phyloP scores from a whole-genome alignment of 2,888 invertebrate genomes.

The Brassicogethes aeneus region DNA sequence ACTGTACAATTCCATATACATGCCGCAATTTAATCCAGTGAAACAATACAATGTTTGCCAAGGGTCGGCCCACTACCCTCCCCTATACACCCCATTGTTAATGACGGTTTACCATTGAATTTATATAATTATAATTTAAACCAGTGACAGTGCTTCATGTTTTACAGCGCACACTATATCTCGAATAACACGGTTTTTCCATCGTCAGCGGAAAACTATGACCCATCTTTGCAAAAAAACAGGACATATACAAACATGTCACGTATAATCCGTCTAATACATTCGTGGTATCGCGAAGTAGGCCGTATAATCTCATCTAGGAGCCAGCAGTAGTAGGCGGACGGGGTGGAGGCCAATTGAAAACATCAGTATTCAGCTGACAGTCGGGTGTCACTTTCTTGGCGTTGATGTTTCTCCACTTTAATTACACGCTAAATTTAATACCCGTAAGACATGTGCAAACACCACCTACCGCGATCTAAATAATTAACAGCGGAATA shows the following conservation, averaged over 20 bases:
- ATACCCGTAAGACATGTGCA: slow-evolving; percentile 25
- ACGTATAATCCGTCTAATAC: not conserved
- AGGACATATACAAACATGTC: not conserved
- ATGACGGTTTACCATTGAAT: no score
- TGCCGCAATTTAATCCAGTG: no score
- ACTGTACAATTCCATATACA: no score
- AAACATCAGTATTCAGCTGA: slow-evolving; percentile 25
- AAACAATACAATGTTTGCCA: no score
- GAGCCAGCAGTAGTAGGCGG: not conserved
- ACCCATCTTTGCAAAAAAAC: not conserved
- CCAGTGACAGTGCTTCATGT: no score
- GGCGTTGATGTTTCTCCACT: slow-evolving; percentile 24
- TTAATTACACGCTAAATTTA: slow-evolving; percentile 28
- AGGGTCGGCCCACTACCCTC: no score
- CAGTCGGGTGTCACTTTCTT: slow-evolving; percentile 23
- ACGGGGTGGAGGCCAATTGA: slow-evolving; percentile 17
- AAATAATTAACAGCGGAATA: slow-evolving; percentile 13
- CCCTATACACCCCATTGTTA: no score
- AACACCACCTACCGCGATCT: slow-evolving; percentile 13
- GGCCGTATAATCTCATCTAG: no score
- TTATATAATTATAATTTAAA: no score
- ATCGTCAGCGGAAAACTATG: not conserved
- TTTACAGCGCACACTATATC: no score
- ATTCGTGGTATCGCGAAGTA: not conserved
- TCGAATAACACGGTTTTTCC: not conserved